These are phyloP conservation scores for Typhlichthys subterraneus DNA, from an alignment of 2,797 vertebrate species.

Conservation along the genomic window DNA sequence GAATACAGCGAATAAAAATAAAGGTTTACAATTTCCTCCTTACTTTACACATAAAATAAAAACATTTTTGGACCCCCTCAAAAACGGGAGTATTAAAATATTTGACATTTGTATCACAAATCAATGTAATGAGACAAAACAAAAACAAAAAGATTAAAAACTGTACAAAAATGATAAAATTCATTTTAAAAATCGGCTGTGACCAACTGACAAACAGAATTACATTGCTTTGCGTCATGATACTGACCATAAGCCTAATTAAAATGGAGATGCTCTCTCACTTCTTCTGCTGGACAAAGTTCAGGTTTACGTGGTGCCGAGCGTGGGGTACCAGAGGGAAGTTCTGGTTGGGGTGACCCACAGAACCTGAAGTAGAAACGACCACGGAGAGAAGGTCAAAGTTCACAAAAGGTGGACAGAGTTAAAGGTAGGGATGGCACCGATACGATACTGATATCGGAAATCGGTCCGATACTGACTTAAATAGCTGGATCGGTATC, in stretches of 20 bases:
- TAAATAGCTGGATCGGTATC: too few species aligned
- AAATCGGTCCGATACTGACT: too few species aligned
- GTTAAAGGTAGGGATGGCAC: too few species aligned
- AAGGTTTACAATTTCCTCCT: constrained; percentile 91
- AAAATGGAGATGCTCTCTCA: constrained; percentile 73
- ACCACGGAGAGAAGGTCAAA: background rate
- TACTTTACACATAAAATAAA: constrained; percentile 97
- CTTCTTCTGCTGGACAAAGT: constrained; percentile 97
- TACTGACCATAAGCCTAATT: constrained; percentile 51
- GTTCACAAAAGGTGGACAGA: too few species aligned
- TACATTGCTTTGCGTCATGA: constrained; percentile 68
- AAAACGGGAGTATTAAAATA: constrained; percentile 99
- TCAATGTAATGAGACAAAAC: constrained; percentile 88
- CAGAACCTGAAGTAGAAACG: constrained; percentile 78
- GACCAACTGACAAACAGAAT: constrained; percentile 80
- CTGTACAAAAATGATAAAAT: constrained; percentile 99
- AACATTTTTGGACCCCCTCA: constrained; percentile 87
- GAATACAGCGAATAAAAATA: constrained; percentile 99
- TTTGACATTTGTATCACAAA: constrained; percentile 98
- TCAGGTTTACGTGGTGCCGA: constrained; percentile 88
- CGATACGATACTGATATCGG: too few species aligned
- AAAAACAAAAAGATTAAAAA: constrained; percentile 84
- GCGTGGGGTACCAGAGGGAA: constrained; percentile 90
- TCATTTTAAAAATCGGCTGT: constrained; percentile 86
- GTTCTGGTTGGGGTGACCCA: constrained; percentile 88